Evolutionary conservation across 2,113 vertebrate species (phyloP), one percentile per base, ranked within the genome.

Genomic region (Haliaeetus leucogaster): DNA sequence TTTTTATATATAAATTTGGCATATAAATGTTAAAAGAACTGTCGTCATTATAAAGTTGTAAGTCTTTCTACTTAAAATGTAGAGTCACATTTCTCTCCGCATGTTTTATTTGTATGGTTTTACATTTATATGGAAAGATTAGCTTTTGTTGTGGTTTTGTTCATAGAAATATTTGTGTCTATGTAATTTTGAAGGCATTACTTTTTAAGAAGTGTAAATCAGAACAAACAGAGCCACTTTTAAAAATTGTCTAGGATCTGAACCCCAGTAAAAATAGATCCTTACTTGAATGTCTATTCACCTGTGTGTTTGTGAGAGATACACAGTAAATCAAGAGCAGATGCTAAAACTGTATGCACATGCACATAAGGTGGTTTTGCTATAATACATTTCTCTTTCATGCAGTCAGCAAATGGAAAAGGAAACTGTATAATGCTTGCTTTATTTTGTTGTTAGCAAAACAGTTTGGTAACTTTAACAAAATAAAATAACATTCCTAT

Each of bases 401-500:
- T 25, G 25, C 16, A 68, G 55, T 84, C 72, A 92, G 26, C 25
- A 93, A 96, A 87, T 53, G 40, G 30, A 82, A 88, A 67, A 93
- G 25, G 40, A 90, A 93, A 34, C 38, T 65, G 8, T 48, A 30
- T 77, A 85, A 73, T 58, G 43, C 10, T 70, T 79, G 48, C 25
- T 93, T 80, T 89, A 84, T 87, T 95, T 96, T 92, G n/a, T 82
- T 90, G 67, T 89, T 72, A 93, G 38, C 25, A 73, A 73, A 95
- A 56, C 34, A 77, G 36, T 83, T 94, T 76, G 10, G 55, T 85
- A 94, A 29, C 38, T 67, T 62, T 80, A 52, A 83, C 40, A 92
- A 94, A 83, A 87, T 82, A 68, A 77, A 58, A 38, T 71, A 66
- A 36, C 38, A 45, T 78, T 83, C 32, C n/a, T 83, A 59, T 86